Percentiles rank a stretch among this genome's conserved stretches.
Conservation (phyloP, 1,140 invertebrate genomes). For the Spodoptera frugiperda region DNA sequence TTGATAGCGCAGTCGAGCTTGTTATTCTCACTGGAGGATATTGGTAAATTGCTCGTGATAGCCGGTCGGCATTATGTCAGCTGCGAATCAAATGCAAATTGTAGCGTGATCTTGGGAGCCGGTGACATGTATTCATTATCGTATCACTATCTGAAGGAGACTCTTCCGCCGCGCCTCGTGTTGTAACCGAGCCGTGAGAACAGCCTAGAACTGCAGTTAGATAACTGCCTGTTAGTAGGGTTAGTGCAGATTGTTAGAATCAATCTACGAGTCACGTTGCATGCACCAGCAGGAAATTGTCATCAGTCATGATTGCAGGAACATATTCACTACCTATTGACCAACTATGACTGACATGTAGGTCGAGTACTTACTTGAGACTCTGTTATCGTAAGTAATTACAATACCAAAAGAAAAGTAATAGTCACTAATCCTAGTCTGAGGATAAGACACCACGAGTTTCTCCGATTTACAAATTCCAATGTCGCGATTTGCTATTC, state of each 20-base stretch:
- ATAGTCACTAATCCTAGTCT: no score
- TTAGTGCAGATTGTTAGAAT: background rate
- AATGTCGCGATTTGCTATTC: slow-evolving; percentile 39
- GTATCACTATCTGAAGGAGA: slow-evolving; percentile 13
- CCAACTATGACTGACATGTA: no score
- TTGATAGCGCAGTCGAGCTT: slow-evolving; percentile 24
- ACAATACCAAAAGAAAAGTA: no score
- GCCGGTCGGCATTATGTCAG: background rate
- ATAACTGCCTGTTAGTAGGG: background rate
- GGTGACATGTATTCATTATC: slow-evolving; percentile 24
- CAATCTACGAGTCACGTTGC: slow-evolving; percentile 7
- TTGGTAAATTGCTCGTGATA: slow-evolving; percentile 40
- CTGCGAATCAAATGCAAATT: slow-evolving; percentile 34
- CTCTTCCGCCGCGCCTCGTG: background rate
- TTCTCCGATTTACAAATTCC: slow-evolving; percentile 18
- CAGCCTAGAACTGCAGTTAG: background rate
- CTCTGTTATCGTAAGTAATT: no score
- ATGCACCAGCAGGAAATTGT: background rate
- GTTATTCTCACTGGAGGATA: slow-evolving; percentile 24
- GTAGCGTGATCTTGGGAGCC: slow-evolving; percentile 27
- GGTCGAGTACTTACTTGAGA: no score
- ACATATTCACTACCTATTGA: background rate
- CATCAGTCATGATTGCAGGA: background rate
- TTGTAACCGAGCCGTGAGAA: background rate
- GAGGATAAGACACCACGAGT: background rate